Conservation (phyloP, 2,888 invertebrate genomes). For the Anoncus sp. region DNA sequence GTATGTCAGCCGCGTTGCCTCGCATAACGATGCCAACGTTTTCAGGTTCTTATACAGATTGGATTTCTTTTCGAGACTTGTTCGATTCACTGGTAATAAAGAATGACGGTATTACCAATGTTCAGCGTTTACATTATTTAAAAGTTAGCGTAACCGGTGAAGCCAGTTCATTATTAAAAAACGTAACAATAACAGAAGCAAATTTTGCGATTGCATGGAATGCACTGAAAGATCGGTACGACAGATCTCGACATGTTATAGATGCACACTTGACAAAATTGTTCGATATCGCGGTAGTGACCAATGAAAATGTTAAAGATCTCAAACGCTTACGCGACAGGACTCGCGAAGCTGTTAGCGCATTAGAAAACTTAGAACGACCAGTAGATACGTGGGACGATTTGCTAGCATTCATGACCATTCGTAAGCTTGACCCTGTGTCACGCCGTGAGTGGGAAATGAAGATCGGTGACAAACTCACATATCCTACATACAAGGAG, state of each 20-base stretch:
- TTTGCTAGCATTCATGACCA: conserved; percentile 1
- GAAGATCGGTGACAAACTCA: background rate
- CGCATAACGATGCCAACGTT: conserved; percentile 11
- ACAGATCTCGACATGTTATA: conserved; percentile 7
- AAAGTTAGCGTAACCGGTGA: background rate
- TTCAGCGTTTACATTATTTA: conserved; percentile 22
- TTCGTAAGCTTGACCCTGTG: background rate
- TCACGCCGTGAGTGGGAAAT: background rate
- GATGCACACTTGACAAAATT: conserved; percentile 19
- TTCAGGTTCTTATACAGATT: conserved; percentile 14
- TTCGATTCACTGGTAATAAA: conserved; percentile 9
- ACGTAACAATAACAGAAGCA: background rate
- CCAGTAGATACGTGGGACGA: conserved; percentile 23
- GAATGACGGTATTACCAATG: background rate
- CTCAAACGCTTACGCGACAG: conserved; percentile 10
- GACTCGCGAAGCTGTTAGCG: conserved; percentile 6
- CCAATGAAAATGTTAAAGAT: conserved; percentile 17
- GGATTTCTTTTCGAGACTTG: conserved; percentile 16
- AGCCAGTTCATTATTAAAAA: conserved; percentile 19
- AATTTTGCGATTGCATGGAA: conserved; percentile 15
- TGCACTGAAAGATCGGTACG: conserved; percentile 10
- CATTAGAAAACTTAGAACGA: conserved; percentile 1
- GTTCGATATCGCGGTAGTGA: background rate
- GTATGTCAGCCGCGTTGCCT: background rate
- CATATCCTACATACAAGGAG: background rate